Evolutionary conservation across 2,113 vertebrate species (phyloP).

Genomic region (Azemiops feae): DNA sequence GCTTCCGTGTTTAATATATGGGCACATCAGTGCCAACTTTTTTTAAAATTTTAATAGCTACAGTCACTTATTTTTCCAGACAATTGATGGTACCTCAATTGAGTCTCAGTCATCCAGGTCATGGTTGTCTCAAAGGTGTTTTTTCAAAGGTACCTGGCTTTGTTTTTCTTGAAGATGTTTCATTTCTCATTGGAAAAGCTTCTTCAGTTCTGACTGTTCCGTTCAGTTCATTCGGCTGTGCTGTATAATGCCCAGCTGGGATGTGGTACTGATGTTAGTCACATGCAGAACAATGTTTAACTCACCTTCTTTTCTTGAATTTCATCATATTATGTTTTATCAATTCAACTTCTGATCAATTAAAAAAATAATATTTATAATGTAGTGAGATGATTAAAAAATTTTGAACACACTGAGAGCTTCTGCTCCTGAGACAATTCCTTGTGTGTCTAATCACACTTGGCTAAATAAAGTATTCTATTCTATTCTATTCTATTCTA

Average conservation of each 20-base stretch:
- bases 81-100: neutral
- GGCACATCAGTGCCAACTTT: neutral
- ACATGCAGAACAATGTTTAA: neutral
- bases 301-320: neutral
- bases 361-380: neutral
- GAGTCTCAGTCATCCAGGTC: neutral
- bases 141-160: neutral
- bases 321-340: neutral
- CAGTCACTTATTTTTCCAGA: neutral
- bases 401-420: neutral
- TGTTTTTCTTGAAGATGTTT: neutral
- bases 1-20: neutral
- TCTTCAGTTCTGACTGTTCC: neutral
- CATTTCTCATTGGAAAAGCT: neutral
- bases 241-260: neutral
- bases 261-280: neutral
- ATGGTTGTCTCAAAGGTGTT: neutral
- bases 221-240: neutral
- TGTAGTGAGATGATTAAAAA: neutral
- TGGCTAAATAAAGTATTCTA: neutral
- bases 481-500: no score
- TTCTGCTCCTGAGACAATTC: neutral
- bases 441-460: neutral
- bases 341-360: neutral
- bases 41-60: neutral